Conservation (phyloP, 1,140 invertebrate species). For the Halesus radiatus region DNA sequence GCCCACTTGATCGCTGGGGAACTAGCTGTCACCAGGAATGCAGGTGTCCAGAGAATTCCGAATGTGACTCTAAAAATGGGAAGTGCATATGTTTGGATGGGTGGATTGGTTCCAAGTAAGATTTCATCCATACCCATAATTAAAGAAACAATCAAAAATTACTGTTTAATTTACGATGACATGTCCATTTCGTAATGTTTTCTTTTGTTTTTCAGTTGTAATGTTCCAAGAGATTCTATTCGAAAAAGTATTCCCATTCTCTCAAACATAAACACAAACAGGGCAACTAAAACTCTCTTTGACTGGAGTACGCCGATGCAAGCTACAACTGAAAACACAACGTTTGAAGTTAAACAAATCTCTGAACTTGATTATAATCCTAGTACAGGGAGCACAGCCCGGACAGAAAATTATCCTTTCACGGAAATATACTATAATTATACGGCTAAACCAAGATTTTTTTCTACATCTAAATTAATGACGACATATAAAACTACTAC, state of each 20-base stretch:
- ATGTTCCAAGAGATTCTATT: slow-evolving; percentile 44
- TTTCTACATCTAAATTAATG: background rate
- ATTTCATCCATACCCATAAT: background rate
- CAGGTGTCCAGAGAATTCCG: slow-evolving; percentile 52
- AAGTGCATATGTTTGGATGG: slow-evolving; percentile 54
- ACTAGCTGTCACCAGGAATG: slow-evolving; percentile 60
- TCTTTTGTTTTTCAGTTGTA: slow-evolving; percentile 48
- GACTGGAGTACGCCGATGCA: slow-evolving; percentile 53
- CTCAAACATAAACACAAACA: slow-evolving; percentile 9
- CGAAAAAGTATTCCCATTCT: slow-evolving; percentile 20
- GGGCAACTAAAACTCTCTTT: slow-evolving; percentile 47
- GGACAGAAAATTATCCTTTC: no score
- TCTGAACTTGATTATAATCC: no score
- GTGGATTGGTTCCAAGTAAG: slow-evolving; percentile 52
- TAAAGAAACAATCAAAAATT: background rate
- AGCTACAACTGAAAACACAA: slow-evolving; percentile 8
- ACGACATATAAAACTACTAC: background rate
- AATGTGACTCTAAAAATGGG: slow-evolving; percentile 53
- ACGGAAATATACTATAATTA: no score
- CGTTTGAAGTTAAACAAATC: background rate
- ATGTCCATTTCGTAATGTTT: background rate
- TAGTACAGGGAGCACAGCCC: no score
- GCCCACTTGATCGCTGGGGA: slow-evolving; percentile 67
- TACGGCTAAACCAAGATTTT: background rate
- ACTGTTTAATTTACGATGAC: no score